Conservation (phyloP, 2,888 invertebrate genomes). For the Leucozona laternaria region DNA sequence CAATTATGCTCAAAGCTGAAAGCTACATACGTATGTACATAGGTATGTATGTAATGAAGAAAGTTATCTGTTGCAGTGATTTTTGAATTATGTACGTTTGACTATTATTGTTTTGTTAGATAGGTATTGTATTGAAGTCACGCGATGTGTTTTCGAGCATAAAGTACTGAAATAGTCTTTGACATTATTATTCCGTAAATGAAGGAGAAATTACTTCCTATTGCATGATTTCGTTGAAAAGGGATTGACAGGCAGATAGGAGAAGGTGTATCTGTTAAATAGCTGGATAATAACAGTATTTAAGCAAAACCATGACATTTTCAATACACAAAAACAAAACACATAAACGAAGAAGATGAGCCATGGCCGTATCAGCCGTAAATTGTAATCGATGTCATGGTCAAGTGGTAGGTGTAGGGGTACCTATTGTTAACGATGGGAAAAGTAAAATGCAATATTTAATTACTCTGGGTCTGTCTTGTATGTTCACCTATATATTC, state of each 20-base stretch:
- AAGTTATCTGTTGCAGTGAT: slow-evolving; percentile 58
- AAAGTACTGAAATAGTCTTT: slow-evolving; percentile 53
- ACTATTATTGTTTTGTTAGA: slow-evolving; percentile 25
- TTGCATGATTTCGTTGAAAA: slow-evolving; percentile 7
- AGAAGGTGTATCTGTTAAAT: slow-evolving; percentile 8
- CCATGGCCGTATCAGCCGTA: neutral
- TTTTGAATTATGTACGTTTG: slow-evolving; percentile 45
- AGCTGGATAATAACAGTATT: slow-evolving; percentile 24
- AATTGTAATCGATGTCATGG: slow-evolving; percentile 40
- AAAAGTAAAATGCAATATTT: slow-evolving; percentile 24
- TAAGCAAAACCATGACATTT: slow-evolving; percentile 32
- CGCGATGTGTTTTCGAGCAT: slow-evolving; percentile 68
- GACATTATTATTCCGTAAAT: slow-evolving; percentile 47
- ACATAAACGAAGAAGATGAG: neutral
- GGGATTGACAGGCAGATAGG: slow-evolving; percentile 13
- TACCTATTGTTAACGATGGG: neutral
- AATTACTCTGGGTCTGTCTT: slow-evolving; percentile 2
- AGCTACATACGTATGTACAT: neutral
- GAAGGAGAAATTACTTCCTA: slow-evolving; percentile 47
- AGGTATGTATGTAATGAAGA: slow-evolving; percentile 20
- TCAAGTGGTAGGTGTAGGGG: neutral
- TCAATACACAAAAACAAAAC: neutral
- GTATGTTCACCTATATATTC: slow-evolving; percentile 10
- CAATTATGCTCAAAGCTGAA: slow-evolving; percentile 44
- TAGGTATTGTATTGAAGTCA: slow-evolving; percentile 30